Evolutionary conservation across 2,797 vertebrate species (phyloP), one percentile per base, ranked within the genome.

Genomic region (Octomys mimax): DNA sequence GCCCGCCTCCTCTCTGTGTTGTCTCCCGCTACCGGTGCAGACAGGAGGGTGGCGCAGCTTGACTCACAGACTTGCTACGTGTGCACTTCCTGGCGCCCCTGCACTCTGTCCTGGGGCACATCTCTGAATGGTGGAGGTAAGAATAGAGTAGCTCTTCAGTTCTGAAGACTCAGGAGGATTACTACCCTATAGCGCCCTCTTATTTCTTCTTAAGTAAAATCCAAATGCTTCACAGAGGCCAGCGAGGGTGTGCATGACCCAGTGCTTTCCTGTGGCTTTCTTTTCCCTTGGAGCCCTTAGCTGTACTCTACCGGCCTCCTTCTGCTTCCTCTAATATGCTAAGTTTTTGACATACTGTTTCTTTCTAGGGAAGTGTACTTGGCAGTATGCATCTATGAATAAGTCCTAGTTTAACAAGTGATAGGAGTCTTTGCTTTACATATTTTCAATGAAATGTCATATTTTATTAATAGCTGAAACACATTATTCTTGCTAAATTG

Each of bases 391-490:
- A 52, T 91, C 7, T 92, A 75, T 86, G 88, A 95, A 62, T 46
- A 85, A 80, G 61, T 5, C 64, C 59, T 57, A 46, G 64, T 88
- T 91, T 92, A 52, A 83, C 18, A 96, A 86, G 42, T 10, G 31
- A 36, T 73, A 79, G 39, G 11, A 71, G 14, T 84, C 81, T 89
- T 79, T 77, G 64, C n/a, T 84, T 94, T 87, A 90, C 49, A 64
- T 68, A 81, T 46, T 68, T 83, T 93, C 11, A 90, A 31, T 52
- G 39, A 68, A 77, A 64, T 92, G 39, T 19, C 68, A 88, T 57
- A 73, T 71, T 89, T 88, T 86, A 91, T 89, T 92, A 94, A 19
- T 86, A 82, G 12, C 79, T 64, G 64, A 86, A 92, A 46, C n/a
- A 46, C 39, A 85, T 79, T 84, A 46, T n/a, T 78, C 95, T 73